phyloP scores from a whole-genome alignment of 2,888 invertebrate species.

The Melangyna quadrimaculata region DNA sequence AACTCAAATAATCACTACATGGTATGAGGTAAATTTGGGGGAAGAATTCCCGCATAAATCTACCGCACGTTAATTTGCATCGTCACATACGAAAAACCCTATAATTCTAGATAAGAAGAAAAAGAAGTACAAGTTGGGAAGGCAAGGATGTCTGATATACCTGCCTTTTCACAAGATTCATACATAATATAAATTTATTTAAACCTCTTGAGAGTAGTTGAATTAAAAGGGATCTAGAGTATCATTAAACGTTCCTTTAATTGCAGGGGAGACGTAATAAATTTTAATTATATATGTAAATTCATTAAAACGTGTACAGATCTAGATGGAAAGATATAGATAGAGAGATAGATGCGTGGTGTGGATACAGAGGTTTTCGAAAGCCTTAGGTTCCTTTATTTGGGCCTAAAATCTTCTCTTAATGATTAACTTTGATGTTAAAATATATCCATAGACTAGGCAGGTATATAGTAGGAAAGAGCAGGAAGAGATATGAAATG shows the following conservation, averaged over 20 bases:
- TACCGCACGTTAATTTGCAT: constrained; percentile 61
- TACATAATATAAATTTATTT: constrained; percentile 14
- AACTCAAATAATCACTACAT: constrained; percentile 31
- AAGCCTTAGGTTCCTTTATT: not conserved
- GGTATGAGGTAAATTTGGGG: constrained; percentile 46
- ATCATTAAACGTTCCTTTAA: constrained; percentile 64
- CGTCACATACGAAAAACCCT: constrained; percentile 45
- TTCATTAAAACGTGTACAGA: constrained; percentile 46
- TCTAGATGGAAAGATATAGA: not conserved
- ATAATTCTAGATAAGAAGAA: constrained; percentile 20
- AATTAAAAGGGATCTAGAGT: constrained; percentile 64
- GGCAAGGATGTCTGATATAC: not conserved
- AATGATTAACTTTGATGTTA: constrained; percentile 56
- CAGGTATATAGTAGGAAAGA: too few species aligned
- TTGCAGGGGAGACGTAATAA: constrained; percentile 67
- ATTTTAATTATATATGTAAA: constrained; percentile 68
- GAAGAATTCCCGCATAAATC: constrained; percentile 61
- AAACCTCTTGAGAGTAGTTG: constrained; percentile 48
- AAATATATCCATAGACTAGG: not conserved
- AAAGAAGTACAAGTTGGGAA: too few species aligned
- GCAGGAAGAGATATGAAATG: not conserved
- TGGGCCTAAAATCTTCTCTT: constrained; percentile 29
- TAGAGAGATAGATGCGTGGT: not conserved
- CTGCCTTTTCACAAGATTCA: not conserved
- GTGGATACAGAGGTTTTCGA: not conserved